Evolutionary conservation across 1,140 invertebrate genomes (phyloP).

Genomic region (Listronotus bonariensis): DNA sequence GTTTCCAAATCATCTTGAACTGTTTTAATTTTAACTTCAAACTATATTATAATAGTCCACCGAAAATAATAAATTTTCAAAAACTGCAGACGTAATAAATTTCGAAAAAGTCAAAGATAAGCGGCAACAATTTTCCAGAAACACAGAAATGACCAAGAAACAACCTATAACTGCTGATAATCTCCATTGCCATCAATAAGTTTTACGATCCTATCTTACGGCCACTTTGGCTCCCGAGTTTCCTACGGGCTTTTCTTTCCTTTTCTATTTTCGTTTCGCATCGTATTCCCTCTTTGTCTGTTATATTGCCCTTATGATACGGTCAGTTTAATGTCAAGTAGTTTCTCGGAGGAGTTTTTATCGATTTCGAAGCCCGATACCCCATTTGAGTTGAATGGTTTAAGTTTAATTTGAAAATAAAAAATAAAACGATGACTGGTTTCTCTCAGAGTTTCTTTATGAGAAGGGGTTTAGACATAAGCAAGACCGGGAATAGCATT

Average conservation of each 20-base stretch:
- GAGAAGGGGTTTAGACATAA: too few species aligned
- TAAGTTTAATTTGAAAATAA: slow-evolving; percentile 29
- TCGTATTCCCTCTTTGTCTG: slow-evolving; percentile 8
- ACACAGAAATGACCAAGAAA: slow-evolving; percentile 53
- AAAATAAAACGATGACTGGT: too few species aligned
- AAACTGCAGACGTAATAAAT: slow-evolving; percentile 37
- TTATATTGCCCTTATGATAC: slow-evolving; percentile 41
- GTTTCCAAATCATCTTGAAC: too few species aligned
- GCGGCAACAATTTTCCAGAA: slow-evolving; percentile 49
- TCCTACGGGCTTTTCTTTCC: slow-evolving; percentile 17
- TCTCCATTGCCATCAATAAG: slow-evolving; percentile 52
- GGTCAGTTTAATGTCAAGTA: slow-evolving; percentile 52
- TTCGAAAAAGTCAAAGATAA: slow-evolving; percentile 40
- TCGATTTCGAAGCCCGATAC: slow-evolving; percentile 31
- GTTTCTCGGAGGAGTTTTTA: slow-evolving; percentile 41
- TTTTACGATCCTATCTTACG: slow-evolving; percentile 53
- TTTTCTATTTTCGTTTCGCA: neutral
- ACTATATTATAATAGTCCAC: too few species aligned
- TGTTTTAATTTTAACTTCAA: too few species aligned
- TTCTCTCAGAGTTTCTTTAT: too few species aligned
- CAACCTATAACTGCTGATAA: slow-evolving; percentile 54
- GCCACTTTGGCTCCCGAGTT: slow-evolving; percentile 42
- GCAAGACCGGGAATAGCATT: too few species aligned
- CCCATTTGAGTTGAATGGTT: slow-evolving; percentile 24
- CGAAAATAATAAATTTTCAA: slow-evolving; percentile 23